Base-by-base conservation (phyloP, 2,888 invertebrate genomes). In the Aporophyla lueneburgensis region DNA sequence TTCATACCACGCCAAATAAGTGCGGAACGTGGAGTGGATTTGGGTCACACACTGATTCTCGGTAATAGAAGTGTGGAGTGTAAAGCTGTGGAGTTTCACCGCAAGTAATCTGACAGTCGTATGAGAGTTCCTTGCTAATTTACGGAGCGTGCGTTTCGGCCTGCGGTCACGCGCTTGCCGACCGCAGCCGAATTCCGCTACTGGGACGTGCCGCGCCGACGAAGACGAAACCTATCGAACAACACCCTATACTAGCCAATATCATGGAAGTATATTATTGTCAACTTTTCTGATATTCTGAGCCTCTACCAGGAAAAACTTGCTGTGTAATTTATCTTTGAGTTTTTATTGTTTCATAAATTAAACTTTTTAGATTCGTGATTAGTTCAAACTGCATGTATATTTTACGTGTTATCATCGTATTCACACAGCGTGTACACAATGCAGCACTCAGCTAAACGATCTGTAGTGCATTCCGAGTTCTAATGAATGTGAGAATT, bases 31-130 rank as follows among this genome's bases (percentile, higher is more conserved):
- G 84, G 84, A 81, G 71, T 87, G 88, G 93, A 96, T 96, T 95
- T 94, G 90, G 96, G 96, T 95, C 95, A 95, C 93, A 95, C 93
- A 93, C 93, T 91, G 93, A 90, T 93, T 93, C 92, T 92, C 86
- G 84, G 93, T 95, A 95, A 96, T 95, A 92, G 92, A 93, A 83
- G 89, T 93, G 91, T 87, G 82, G 90, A 91, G 91, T 91, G 91
- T 92, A 90, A 91, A 93, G 89, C 89, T 89, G 91, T 85, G 78
- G 87, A 90, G 90, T 92, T 93, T 93, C 91, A 95, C 96, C 95
- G 92, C 95, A 96, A 94, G 94, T 92, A 93, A 95, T 95, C 93
- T 92, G 89, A 90, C 90, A 89, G 90, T 90, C 88, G 88, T 92
- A 90, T 93, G 93, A 92, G 92, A 93, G 92, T 91, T 93, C 88